Evolutionary conservation across 2,888 invertebrate genomes (phyloP).

Genomic region (Epinotia brunnichana): DNA sequence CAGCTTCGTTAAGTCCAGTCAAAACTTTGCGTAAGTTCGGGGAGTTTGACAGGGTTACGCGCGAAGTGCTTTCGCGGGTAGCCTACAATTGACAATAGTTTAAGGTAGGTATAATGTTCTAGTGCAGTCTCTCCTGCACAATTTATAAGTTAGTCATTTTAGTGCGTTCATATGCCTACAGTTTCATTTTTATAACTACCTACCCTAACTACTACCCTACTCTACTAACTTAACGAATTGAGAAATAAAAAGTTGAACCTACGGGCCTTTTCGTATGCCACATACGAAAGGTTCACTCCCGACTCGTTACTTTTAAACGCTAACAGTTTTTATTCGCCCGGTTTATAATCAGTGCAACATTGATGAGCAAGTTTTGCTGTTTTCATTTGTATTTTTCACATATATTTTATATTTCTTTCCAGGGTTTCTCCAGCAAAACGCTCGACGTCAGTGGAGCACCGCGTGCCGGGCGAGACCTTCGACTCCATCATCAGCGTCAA

Average conservation of each 20-base stretch:
- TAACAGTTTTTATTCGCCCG: too few relatives aligned
- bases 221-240: too few relatives aligned
- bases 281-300: too few relatives aligned
- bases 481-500: constrained; percentile 79
- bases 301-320: too few relatives aligned
- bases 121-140: not conserved
- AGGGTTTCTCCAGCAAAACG: constrained; percentile 89
- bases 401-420: constrained; percentile 52
- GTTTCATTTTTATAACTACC: too few relatives aligned
- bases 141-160: not conserved
- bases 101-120: constrained; percentile 6
- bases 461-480: constrained; percentile 71
- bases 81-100: constrained; percentile 12
- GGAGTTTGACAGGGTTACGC: constrained; percentile 33
- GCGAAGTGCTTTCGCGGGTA: constrained; percentile 15
- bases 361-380: too few relatives aligned
- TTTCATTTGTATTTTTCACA: not conserved
- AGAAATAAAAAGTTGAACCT: too few relatives aligned
- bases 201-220: too few relatives aligned
- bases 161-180: not conserved
- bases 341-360: too few relatives aligned
- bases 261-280: too few relatives aligned
- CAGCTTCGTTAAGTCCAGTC: constrained; percentile 39
- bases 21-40: constrained; percentile 23
- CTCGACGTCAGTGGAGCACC: constrained; percentile 72